Evolutionary conservation across 2,113 vertebrate genomes (phyloP).

Genomic region (Fukomys damarensis): DNA sequence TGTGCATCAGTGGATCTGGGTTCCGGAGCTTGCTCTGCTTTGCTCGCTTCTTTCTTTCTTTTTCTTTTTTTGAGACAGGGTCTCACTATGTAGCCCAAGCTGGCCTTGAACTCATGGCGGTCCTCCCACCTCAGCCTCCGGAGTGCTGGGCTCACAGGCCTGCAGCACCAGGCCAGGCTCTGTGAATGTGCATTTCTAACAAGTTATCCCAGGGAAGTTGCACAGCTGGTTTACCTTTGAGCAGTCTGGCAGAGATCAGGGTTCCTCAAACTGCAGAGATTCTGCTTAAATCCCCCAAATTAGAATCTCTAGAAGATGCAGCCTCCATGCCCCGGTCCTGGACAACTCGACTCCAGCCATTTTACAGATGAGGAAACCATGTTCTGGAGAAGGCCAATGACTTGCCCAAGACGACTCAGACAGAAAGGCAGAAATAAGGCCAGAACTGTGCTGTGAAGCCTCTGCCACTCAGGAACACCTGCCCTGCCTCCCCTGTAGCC

Average conservation of each 20-base stretch:
- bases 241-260: not conserved
- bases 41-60: not conserved
- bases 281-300: not conserved
- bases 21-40: not conserved
- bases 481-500: not conserved
- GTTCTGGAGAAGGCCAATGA: not conserved
- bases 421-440: not conserved
- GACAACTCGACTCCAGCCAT: not conserved
- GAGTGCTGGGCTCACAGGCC: not conserved
- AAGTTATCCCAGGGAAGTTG: not conserved
- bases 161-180: not conserved
- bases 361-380: not conserved
- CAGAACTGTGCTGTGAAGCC: not conserved
- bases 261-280: not conserved
- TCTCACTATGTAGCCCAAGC: not conserved
- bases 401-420: not conserved
- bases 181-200: not conserved
- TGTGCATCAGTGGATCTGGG: accelerated
- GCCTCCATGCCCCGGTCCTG: not conserved
- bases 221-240: not conserved
- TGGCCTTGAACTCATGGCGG: not conserved
- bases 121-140: not conserved
- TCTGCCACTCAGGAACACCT: not conserved
- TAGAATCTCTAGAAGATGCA: not conserved
- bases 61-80: not conserved